Evolutionary conservation across 1,140 invertebrate species (phyloP).

Genomic region (Danaus plexippus): DNA sequence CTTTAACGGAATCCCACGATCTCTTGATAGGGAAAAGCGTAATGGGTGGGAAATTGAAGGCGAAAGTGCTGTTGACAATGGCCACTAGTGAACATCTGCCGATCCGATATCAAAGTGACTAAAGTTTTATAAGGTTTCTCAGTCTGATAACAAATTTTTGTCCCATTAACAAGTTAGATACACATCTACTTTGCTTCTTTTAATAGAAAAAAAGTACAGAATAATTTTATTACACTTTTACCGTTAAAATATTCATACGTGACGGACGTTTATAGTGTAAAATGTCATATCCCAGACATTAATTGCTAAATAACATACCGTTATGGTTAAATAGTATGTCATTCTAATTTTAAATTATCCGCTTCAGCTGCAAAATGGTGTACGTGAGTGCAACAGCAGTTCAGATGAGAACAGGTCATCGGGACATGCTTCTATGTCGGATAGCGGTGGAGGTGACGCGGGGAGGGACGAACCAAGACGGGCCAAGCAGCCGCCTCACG

Average conservation of each 20-base stretch:
- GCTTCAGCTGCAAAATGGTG: constrained; percentile 71
- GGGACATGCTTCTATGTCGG: constrained; percentile 93
- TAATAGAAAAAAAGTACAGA: no score
- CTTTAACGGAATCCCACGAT: constrained; percentile 49
- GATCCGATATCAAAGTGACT: constrained; percentile 11
- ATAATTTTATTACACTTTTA: no score
- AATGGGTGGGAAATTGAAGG: constrained; percentile 55
- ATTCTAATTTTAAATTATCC: no score
- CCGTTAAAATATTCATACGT: no score
- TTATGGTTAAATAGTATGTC: no score
- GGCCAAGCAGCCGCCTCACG: constrained; percentile 73
- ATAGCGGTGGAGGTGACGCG: constrained; percentile 79
- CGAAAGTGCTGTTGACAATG: constrained; percentile 48
- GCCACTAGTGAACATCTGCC: constrained; percentile 27
- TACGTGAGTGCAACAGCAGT: constrained; percentile 88
- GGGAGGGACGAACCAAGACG: constrained; percentile 68
- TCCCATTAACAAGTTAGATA: no score
- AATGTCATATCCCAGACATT: no score
- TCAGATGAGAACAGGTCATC: constrained; percentile 91
- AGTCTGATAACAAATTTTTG: constrained; percentile 6
- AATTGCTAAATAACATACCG: no score
- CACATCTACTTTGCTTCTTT: no score
- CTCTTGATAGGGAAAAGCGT: constrained; percentile 59
- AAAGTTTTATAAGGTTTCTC: constrained; percentile 19
- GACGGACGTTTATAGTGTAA: no score